Evolutionary conservation across 2,888 invertebrate genomes (phyloP), one percentile per base, ranked within the genome.

Genomic region (Ferrisia virgata): DNA sequence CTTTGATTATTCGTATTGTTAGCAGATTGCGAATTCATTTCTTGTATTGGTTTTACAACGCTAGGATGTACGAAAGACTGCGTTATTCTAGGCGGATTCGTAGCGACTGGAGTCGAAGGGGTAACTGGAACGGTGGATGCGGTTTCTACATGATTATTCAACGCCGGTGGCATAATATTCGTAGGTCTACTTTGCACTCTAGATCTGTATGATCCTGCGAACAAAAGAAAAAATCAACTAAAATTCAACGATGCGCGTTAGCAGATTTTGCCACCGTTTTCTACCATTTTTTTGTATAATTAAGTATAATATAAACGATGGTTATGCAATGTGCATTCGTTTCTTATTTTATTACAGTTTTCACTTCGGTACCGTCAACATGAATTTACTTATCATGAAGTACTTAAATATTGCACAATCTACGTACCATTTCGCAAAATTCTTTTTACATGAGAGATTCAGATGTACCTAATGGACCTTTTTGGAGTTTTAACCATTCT

Each of bases 71-170:
- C 36, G n/a, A 81, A 53, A 15, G 58, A 58, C 33, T 83, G 83
- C 18, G 72, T 76, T 15, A 83, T 72, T 83, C 76, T 72, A 25
- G 72, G 43, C 25, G 83, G 87, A 69, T 87, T 85, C 15, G 87
- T 85, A 13, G 87, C 85, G 40, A 82, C 79, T n/a, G 86, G 86
- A 15, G 85, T 88, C 28, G 89, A 88, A 82, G 90, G 89, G 81
- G 89, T 90, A 76, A 92, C 91, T 83, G 92, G 92, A 87, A 92
- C 91, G 0, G 91, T 89, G 87, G 91, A 91, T 72, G 91, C 72
- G 85, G 91, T 91, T 87, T 92, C 92, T n/a, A 43, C 76, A 83
- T 91, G 91, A 1, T 92, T 92, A 87, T 92, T 92, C 83, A 91
- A 89, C 87, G 91, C 90, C 28, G 83, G 43, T 31, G 83, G 83